Percentiles rank a stretch among this genome's conserved stretches.
Conservation (phyloP, 1,140 invertebrate genomes). For the Aphelinus atriplicis region DNA sequence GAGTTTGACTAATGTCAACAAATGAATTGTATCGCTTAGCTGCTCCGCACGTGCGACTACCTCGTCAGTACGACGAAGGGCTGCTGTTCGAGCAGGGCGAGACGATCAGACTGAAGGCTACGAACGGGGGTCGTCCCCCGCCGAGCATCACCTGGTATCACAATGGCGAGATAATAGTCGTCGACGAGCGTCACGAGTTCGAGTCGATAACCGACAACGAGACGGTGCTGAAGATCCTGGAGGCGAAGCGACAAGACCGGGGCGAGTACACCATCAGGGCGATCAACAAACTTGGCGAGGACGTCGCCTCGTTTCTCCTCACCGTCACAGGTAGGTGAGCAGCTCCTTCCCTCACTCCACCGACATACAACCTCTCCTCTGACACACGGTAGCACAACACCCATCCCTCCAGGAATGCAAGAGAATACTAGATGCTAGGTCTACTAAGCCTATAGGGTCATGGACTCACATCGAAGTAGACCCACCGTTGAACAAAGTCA, state of each 20-base stretch:
- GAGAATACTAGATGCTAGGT: too few relatives aligned
- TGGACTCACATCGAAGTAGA: too few relatives aligned
- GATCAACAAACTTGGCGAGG: constrained; percentile 84
- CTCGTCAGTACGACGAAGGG: constrained; percentile 86
- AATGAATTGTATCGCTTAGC: constrained; percentile 62
- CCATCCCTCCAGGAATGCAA: too few relatives aligned
- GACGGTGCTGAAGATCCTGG: constrained; percentile 77
- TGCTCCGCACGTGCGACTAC: constrained; percentile 80
- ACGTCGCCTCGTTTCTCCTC: constrained; percentile 81
- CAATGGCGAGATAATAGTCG: constrained; percentile 77
- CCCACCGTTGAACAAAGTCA: not conserved
- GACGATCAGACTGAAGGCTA: constrained; percentile 87
- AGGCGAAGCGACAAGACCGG: constrained; percentile 78
- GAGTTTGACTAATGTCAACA: too few relatives aligned
- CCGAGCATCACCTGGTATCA: constrained; percentile 88
- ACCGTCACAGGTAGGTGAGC: constrained; percentile 79
- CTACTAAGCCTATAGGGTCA: too few relatives aligned
- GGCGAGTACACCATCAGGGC: constrained; percentile 88
- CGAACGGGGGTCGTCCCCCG: constrained; percentile 86
- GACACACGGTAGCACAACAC: too few relatives aligned
- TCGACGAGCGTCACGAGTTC: constrained; percentile 75
- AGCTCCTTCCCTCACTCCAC: not conserved
- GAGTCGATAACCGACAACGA: constrained; percentile 74
- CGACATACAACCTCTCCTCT: too few relatives aligned
- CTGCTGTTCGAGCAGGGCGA: constrained; percentile 89